phyloP scores from a whole-genome alignment of 2,888 invertebrate species.

The Cylindroiulus punctatus region DNA sequence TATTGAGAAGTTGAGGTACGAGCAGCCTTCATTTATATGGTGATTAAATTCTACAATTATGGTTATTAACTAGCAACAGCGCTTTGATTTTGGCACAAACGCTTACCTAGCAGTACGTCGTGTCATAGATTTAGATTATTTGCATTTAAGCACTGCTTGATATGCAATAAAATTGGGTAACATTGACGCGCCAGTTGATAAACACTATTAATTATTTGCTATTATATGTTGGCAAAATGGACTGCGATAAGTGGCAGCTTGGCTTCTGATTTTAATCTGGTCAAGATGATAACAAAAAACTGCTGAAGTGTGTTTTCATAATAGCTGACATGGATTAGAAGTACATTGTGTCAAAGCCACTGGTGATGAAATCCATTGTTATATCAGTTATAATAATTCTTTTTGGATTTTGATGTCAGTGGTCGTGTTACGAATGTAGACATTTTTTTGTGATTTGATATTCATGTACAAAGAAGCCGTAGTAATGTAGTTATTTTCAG shows the following conservation, averaged over 20 bases:
- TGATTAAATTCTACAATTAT: neutral
- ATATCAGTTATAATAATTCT: no score
- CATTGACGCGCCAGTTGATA: neutral
- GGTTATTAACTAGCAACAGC: neutral
- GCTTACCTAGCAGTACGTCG: neutral
- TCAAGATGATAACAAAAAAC: neutral
- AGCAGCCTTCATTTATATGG: neutral
- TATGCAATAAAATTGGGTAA: neutral
- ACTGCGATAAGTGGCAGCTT: neutral
- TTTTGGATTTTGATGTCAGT: no score
- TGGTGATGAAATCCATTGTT: neutral
- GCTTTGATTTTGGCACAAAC: neutral
- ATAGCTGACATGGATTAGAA: neutral
- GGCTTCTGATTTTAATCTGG: neutral
- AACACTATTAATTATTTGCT: neutral
- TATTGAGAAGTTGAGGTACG: neutral
- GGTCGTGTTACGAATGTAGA: no score
- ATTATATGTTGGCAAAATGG: neutral
- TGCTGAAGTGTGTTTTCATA: neutral
- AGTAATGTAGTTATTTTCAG: neutral
- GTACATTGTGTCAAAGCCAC: neutral
- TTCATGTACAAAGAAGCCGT: no score
- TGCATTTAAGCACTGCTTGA: neutral
- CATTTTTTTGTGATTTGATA: no score
- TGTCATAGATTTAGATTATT: neutral